These are phyloP conservation scores for Melanaphis sacchari DNA, from an alignment of 1,140 invertebrate species.

Conservation along the genomic window DNA sequence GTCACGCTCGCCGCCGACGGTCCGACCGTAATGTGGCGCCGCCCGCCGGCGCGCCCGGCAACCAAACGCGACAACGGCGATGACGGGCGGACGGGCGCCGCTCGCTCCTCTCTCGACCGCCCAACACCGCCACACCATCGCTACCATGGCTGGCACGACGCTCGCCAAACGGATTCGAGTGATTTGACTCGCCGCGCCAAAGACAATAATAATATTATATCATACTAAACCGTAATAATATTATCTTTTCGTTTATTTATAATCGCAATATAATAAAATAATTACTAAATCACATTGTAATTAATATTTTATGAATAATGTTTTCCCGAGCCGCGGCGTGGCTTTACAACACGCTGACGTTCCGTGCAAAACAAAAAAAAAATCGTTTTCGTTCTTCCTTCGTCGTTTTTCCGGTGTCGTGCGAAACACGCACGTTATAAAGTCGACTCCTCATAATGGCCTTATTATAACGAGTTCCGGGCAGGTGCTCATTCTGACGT, in stretches of 20 bases:
- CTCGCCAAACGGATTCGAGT: not conserved
- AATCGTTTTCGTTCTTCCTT: not conserved
- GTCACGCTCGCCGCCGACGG: not conserved
- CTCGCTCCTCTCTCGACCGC: no score
- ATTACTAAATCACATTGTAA: not conserved
- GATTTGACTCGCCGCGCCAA: not conserved
- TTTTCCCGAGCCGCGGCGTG: not conserved
- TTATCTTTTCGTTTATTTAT: not conserved
- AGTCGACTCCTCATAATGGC: not conserved
- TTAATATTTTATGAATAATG: not conserved
- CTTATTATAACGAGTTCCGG: not conserved
- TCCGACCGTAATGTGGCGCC: constrained; percentile 5
- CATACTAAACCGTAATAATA: not conserved
- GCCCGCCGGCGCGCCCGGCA: not conserved
- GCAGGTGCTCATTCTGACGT: not conserved
- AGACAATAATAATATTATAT: not conserved
- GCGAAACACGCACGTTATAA: not conserved
- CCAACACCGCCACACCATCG: not conserved
- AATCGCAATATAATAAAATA: not conserved
- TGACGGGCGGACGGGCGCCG: not conserved
- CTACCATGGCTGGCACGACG: not conserved
- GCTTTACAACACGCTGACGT: not conserved
- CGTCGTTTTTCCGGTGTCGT: not conserved
- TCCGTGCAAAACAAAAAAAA: not conserved
- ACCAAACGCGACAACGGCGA: not conserved